Conservation (phyloP, 1,140 invertebrate species). For the Adoxophyes honmai region DNA sequence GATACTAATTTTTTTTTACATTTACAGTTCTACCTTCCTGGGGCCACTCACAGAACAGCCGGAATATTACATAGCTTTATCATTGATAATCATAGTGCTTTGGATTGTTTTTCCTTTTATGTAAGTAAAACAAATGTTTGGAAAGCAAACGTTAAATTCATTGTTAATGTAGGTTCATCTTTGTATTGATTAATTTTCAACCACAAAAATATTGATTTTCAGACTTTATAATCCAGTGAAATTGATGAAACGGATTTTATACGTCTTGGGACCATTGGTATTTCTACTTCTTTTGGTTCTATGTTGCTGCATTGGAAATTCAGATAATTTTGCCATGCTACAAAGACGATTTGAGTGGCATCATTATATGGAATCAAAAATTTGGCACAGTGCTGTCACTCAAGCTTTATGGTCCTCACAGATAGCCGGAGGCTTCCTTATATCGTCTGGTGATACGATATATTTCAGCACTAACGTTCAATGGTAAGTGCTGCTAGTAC, state of each 20-base stretch:
- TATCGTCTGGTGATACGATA: conserved; percentile 77
- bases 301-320: conserved; percentile 27
- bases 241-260: conserved; percentile 53
- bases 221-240: conserved; percentile 65
- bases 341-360: conserved; percentile 29
- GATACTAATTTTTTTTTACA: too few species aligned
- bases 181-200: too few species aligned
- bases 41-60: conserved; percentile 41
- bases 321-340: conserved; percentile 22
- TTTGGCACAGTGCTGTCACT: conserved; percentile 78
- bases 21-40: conserved; percentile 51
- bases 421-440: conserved; percentile 78
- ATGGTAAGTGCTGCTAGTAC: conserved; percentile 62
- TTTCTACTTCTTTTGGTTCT: conserved; percentile 33
- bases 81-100: conserved; percentile 46
- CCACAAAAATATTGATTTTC: conserved; percentile 47
- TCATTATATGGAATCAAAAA: conserved; percentile 34
- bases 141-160: too few species aligned
- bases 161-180: too few species aligned
- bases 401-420: conserved; percentile 79
- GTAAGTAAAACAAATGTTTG: conserved; percentile 35
- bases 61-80: conserved; percentile 52
- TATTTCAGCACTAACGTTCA: conserved; percentile 79
- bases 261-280: conserved; percentile 34
- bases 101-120: conserved; percentile 58